Evolutionary conservation across 2,888 invertebrate species (phyloP).

Genomic region (Petrophora chlorosata): DNA sequence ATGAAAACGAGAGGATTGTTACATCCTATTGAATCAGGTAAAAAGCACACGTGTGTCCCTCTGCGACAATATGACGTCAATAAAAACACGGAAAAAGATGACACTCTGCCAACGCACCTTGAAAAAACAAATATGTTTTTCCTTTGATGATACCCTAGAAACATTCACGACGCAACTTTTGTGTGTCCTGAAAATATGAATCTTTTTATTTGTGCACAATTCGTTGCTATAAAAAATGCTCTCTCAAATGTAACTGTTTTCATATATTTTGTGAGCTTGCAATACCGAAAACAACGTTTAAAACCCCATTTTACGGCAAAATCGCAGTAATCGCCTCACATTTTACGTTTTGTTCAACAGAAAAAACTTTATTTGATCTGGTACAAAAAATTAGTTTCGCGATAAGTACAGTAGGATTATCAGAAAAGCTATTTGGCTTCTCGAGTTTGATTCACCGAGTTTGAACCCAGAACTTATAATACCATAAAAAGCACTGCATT

Average conservation of each 20-base stretch:
- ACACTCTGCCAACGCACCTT: constrained; percentile 17
- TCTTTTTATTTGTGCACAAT: constrained; percentile 12
- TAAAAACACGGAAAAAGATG: constrained; percentile 23
- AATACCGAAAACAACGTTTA: background rate
- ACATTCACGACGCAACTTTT: background rate
- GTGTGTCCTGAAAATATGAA: constrained; percentile 7
- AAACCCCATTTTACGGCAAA: background rate
- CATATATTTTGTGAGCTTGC: background rate
- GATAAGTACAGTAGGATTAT: no score
- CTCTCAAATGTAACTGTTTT: no score
- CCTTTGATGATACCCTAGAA: constrained; percentile 15
- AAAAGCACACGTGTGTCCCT: constrained; percentile 16
- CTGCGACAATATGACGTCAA: constrained; percentile 16
- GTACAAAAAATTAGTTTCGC: no score
- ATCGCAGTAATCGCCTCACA: background rate
- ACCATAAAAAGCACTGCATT: no score
- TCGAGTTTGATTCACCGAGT: no score
- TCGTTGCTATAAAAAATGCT: constrained; percentile 6
- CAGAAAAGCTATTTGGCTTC: no score
- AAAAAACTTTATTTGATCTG: background rate
- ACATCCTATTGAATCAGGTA: constrained; percentile 17
- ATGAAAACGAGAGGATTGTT: constrained; percentile 5
- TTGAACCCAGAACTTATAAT: no score
- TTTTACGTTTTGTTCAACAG: constrained; percentile 2
- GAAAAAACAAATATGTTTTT: constrained; percentile 18